Evolutionary conservation across 2,888 invertebrate species (phyloP), one percentile per base, ranked within the genome.

Genomic region (Troilus luridus): DNA sequence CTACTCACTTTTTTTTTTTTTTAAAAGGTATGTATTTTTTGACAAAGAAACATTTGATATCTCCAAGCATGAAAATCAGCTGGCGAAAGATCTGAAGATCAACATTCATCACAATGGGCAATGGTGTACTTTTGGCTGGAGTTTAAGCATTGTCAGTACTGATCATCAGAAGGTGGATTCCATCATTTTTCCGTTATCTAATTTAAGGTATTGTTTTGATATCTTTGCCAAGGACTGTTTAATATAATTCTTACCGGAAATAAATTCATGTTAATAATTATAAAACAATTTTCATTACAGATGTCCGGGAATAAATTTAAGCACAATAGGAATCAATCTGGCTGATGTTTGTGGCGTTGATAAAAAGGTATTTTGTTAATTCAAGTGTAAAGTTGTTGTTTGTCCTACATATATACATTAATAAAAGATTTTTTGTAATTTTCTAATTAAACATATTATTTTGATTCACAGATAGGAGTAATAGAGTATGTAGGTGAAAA

Each of bases 401-500:
- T 41, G 41, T 19, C 7, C 27, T 41, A 27, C 19, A 77, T 19
- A 41, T 27, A 41, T 24, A 67, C n/a, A n/a, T 24, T 6, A 0
- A 6, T 5, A 24, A 24, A 17, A 8, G 17, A 5, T 41, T 77
- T 19, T 41, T 8, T 9, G 6, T 27, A 41, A 41, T 41, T 27
- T 19, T 17, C 5, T 19, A 41, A 77, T 10, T 56, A 59, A 41
- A 58, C 41, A 60, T 60, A 24, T n/a, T 88, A 21, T 88, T 58
- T 58, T 88, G 19, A 21, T 21, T 88, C 56, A 62, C 85, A 90
- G 88, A 67, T 91, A n/a, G 91, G 91, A 24, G 81, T 89, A 21
- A 88, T 92, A 17, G 92, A 92, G 24, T 92, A 92, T 64, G 90
- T 91, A 17, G 92, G 92, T 27, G 72, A 88, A 24, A 91, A 89